These are phyloP conservation scores for Lagopus leucura DNA, from an alignment of 2,113 vertebrate genomes.

Conservation along the genomic window DNA sequence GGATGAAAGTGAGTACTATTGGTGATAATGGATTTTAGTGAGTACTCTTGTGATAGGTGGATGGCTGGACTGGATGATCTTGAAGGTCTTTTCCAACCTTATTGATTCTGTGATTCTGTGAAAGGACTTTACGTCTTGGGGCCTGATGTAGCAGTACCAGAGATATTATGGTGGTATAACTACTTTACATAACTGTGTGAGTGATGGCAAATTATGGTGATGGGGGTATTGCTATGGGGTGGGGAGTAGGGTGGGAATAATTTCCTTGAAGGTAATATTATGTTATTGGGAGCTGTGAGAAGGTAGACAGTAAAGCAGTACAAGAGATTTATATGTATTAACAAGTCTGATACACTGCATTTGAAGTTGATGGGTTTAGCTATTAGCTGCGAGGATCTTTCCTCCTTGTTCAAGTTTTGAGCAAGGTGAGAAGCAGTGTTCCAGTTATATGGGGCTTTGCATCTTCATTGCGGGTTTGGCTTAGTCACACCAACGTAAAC, in stretches of 20 bases:
- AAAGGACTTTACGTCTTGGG: not conserved
- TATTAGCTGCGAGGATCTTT: not conserved
- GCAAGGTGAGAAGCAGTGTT: not conserved
- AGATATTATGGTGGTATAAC: not conserved
- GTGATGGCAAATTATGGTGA: not conserved
- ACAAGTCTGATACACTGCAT: not conserved
- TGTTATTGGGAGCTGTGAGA: not conserved
- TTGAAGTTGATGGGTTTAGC: conserved; percentile 26
- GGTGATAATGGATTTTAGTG: too few species aligned
- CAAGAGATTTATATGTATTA: not conserved
- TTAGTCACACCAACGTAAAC: not conserved
- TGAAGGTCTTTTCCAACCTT: too few species aligned
- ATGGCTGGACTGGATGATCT: too few species aligned
- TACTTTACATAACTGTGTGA: not conserved
- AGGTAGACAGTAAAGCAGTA: conserved; percentile 18
- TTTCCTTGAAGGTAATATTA: conserved; percentile 28
- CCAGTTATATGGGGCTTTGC: not conserved
- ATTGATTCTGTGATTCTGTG: not conserved
- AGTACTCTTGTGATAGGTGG: too few species aligned
- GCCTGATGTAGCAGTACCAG: not conserved
- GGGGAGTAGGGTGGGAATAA: not conserved
- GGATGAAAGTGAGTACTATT: not conserved
- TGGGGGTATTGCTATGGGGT: not conserved
- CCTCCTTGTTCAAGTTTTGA: not conserved
- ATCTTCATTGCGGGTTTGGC: not conserved